Evolutionary conservation across 2,797 vertebrate species (phyloP).

Genomic region (Betta splendens): DNA sequence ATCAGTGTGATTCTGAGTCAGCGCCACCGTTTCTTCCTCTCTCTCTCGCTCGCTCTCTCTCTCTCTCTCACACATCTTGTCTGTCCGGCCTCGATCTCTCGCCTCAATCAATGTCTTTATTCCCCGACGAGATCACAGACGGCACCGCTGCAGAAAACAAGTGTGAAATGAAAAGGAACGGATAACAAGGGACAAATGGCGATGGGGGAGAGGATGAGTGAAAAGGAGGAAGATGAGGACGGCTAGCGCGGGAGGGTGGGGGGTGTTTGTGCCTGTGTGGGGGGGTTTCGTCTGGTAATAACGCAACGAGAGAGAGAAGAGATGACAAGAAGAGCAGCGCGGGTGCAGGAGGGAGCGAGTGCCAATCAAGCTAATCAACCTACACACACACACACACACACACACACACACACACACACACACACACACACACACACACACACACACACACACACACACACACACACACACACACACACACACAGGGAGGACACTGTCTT

Average conservation of each 20-base stretch:
- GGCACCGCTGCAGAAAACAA: conserved; percentile 59
- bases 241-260: conserved; percentile 30
- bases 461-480: conserved; percentile 15
- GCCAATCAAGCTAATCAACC: conserved; percentile 76
- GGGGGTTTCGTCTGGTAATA: conserved; percentile 38
- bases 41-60: conserved; percentile 38
- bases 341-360: conserved; percentile 45
- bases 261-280: too few species aligned
- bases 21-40: conserved; percentile 52
- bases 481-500: too few species aligned
- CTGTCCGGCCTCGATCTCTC: conserved; percentile 53
- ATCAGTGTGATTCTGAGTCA: conserved; percentile 48
- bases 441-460: conserved; percentile 10
- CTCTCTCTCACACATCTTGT: conserved; percentile 43
- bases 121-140: conserved; percentile 64
- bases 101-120: conserved; percentile 58
- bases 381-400: conserved; percentile 24
- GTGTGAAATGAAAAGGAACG: conserved; percentile 68
- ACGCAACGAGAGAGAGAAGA: conserved; percentile 31
- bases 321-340: conserved; percentile 23
- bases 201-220: conserved; percentile 16
- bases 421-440: conserved; percentile 17
- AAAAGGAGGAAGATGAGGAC: conserved; percentile 35
- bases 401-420: conserved; percentile 15
- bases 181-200: conserved; percentile 52